A percentile compares a stretch with the other conserved stretches of the same genome.
Evolutionary conservation across 2,888 invertebrate species (phyloP).

Genomic region (Acleris sparsana): DNA sequence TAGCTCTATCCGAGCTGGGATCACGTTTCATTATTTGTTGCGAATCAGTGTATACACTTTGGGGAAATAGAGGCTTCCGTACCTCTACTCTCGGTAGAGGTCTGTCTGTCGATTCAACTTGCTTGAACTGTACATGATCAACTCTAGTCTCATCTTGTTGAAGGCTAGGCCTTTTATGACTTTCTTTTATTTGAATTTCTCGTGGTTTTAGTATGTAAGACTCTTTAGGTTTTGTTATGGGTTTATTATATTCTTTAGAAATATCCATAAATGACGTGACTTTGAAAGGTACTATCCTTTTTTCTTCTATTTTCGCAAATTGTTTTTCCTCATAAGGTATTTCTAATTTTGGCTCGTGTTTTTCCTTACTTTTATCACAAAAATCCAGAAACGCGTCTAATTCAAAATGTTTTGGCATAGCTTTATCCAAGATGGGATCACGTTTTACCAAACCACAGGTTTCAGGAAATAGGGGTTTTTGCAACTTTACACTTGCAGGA

Average conservation of each 20-base stretch:
- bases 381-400: not conserved
- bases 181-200: not conserved
- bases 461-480: not conserved
- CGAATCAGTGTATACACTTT: not conserved
- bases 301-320: not conserved
- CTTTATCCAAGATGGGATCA: not conserved
- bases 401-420: not conserved
- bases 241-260: not conserved
- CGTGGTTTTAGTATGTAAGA: conserved; percentile 5
- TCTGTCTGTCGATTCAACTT: not conserved
- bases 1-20: not conserved
- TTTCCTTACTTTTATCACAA: too few relatives aligned
- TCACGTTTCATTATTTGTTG: not conserved
- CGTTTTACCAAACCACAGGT: not conserved
- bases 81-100: not conserved
- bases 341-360: too few relatives aligned
- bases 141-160: not conserved
- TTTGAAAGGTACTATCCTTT: too few relatives aligned
- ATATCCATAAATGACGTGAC: too few relatives aligned
- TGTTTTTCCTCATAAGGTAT: not conserved
- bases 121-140: not conserved
- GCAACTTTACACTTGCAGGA: not conserved
- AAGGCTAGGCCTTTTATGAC: not conserved
- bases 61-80: not conserved
- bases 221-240: conserved; percentile 1